Evolutionary conservation across 2,888 invertebrate genomes (phyloP), one percentile per base, ranked within the genome.

Genomic region (Eurois occulta): DNA sequence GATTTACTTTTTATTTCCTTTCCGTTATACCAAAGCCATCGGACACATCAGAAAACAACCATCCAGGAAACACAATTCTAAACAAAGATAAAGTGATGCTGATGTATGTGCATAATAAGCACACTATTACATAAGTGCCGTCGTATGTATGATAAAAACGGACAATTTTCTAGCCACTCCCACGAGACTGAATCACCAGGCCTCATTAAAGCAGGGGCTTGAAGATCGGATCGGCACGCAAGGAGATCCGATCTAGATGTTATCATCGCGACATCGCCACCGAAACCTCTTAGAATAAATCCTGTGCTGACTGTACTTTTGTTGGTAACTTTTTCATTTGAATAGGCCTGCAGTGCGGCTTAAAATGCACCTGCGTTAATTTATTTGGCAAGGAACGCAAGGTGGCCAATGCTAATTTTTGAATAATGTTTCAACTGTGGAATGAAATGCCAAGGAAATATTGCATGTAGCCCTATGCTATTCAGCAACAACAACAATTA

Each of bases 171-270:
- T 80, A 86, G 87, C 90, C 88, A 87, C 89, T 87, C 88, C 86
- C 88, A 90, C 88, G 84, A 84, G 81, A 78, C 80, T 88, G 88
- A 89, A 90, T 88, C 91, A 88, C 86, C 84, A 88, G 75, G 89
- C 90, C 94, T 95, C 94, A 95, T 95, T 95, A 93, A 91, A 90
- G 86, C 85, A 86, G 87, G 85, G 83, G 84, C 87, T 85, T 79
- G 76, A 85, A 94, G 96, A 96, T 96, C 93, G 91, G 93, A 96
- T 95, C 95, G 90, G 93, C 95, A 96, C 95, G 95, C 96, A 94
- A 90, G 89, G 86, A 91, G 95, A 95, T 94, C 91, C 92, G 91
- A 95, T 95, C 94, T 91, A 91, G 93, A 95, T 94, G 84, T 86
- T 93, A 94, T 94, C 94, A 80, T 78, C 84, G 81, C 66, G 83